phyloP scores from a whole-genome alignment of 2,888 invertebrate genomes.

The Dinocampus coccinellae region DNA sequence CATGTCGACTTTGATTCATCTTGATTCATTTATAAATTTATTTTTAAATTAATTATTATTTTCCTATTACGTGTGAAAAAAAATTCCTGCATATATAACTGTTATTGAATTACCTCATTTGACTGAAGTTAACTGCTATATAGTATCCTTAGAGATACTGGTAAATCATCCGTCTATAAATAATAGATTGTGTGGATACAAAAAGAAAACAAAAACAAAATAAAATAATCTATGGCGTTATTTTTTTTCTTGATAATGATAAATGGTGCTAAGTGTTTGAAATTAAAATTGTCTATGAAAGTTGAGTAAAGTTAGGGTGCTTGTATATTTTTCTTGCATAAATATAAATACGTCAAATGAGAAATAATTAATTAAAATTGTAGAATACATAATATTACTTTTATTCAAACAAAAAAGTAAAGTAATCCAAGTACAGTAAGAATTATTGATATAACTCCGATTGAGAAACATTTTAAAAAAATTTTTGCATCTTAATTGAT shows the following conservation, averaged over 20 bases:
- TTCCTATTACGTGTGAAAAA: neutral
- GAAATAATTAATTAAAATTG: conserved; percentile 38
- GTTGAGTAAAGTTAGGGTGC: conserved; percentile 54
- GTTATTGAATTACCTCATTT: conserved; percentile 64
- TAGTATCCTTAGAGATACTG: conserved; percentile 53
- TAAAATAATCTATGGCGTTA: conserved; percentile 33
- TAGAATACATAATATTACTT: conserved; percentile 30
- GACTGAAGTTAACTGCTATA: conserved; percentile 62
- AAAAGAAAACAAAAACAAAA: conserved; percentile 14
- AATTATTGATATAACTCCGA: conserved; percentile 15
- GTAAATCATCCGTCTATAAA: conserved; percentile 62
- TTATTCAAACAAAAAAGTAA: conserved; percentile 44
- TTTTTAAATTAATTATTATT: conserved; percentile 7
- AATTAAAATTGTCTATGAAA: conserved; percentile 48
- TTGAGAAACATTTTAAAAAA: neutral
- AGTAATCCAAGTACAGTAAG: conserved; percentile 54
- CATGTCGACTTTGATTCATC: neutral
- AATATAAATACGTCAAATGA: conserved; percentile 46
- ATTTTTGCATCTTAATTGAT: neutral
- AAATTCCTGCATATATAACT: conserved; percentile 48
- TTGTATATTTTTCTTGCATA: conserved; percentile 57
- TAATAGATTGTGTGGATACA: conserved; percentile 62
- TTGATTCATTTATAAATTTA: neutral
- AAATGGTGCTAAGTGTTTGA: conserved; percentile 49
- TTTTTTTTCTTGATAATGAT: conserved; percentile 40